Conservation (phyloP, 2,797 vertebrate genomes). For the Chloroceryle inda region DNA sequence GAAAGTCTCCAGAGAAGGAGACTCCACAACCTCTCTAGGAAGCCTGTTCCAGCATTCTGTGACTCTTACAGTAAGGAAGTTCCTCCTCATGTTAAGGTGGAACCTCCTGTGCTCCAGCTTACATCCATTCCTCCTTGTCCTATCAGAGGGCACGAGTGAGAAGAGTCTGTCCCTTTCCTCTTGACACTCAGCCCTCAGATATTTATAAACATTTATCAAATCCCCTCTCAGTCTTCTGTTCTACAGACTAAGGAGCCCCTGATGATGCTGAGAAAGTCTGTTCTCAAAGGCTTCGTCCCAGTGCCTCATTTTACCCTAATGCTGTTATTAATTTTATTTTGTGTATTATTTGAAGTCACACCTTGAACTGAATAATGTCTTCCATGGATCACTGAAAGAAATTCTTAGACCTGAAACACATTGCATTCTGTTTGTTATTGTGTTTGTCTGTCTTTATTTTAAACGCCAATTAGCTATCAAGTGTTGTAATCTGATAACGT, state of each 20-base stretch:
- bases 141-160: too few species aligned
- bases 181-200: too few species aligned
- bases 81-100: too few species aligned
- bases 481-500: neutral
- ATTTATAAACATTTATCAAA: too few species aligned
- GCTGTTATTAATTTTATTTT: neutral
- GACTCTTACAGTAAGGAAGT: too few species aligned
- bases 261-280: neutral
- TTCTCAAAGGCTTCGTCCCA: neutral
- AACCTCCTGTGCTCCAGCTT: too few species aligned
- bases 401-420: neutral
- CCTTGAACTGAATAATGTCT: neutral
- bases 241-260: neutral
- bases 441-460: neutral
- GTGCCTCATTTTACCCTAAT: neutral
- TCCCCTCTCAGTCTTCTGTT: too few species aligned
- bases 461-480: neutral
- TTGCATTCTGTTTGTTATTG: neutral
- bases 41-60: too few species aligned
- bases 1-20: too few species aligned
- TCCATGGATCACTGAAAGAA: neutral
- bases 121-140: too few species aligned
- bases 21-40: too few species aligned
- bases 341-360: neutral
- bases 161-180: too few species aligned